phyloP scores from a whole-genome alignment of 2,797 vertebrate genomes.

The Mycteria americana region DNA sequence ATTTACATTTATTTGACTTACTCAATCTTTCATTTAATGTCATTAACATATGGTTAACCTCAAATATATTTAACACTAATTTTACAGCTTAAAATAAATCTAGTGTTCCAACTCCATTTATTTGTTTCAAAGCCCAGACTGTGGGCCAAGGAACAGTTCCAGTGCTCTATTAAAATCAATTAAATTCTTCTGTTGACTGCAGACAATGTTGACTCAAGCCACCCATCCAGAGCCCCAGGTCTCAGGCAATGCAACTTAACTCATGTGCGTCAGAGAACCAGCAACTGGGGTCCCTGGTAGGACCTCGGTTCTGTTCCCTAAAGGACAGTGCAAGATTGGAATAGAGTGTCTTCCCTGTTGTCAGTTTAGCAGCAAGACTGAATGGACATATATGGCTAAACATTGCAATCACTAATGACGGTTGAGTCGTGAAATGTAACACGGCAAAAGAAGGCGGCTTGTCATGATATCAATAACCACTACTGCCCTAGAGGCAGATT shows the following conservation, averaged over 20 bases:
- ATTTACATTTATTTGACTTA: slow-evolving; percentile 29
- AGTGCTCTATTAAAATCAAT: background rate
- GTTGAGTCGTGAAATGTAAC: background rate
- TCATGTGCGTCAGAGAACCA: background rate
- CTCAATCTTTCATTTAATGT: slow-evolving; percentile 30
- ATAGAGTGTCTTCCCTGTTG: background rate
- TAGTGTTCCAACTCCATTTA: background rate
- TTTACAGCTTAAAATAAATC: slow-evolving; percentile 6
- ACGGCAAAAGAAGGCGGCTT: background rate
- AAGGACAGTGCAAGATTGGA: background rate
- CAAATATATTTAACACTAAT: slow-evolving; percentile 29
- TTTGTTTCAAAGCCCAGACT: background rate
- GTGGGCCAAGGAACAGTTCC: background rate
- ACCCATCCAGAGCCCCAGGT: background rate
- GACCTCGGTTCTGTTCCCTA: background rate
- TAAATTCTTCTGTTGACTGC: background rate
- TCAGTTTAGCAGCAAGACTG: background rate
- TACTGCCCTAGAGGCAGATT: background rate
- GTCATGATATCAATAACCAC: background rate
- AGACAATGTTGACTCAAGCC: background rate
- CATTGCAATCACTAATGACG: background rate
- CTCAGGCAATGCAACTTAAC: background rate
- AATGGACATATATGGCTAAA: background rate
- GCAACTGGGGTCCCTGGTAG: background rate
- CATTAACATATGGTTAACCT: slow-evolving; percentile 52